These are phyloP conservation scores for Blera fallax DNA, from an alignment of 2,888 invertebrate genomes.

Conservation along the genomic window DNA sequence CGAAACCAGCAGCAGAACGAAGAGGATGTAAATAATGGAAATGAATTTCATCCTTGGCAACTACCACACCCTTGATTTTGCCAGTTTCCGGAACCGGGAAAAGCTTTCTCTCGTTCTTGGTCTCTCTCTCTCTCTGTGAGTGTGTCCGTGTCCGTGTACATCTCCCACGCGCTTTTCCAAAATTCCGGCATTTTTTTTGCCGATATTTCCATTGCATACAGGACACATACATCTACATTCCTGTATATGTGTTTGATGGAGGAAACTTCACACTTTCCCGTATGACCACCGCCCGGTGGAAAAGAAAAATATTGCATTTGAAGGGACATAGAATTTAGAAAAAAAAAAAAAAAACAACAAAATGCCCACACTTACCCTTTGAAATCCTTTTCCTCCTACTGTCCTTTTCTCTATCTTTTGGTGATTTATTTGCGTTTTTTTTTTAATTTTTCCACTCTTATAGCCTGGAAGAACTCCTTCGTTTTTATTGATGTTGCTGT, in stretches of 20 bases:
- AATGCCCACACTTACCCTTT: conserved; percentile 25
- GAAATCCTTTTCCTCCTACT: not conserved
- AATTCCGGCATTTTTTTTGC: conserved; percentile 54
- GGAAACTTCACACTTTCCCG: not conserved
- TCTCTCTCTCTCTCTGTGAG: not conserved
- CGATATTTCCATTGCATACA: conserved; percentile 24
- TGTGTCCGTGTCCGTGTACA: not conserved
- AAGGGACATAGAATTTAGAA: not conserved
- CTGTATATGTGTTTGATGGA: not conserved
- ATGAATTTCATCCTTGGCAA: conserved; percentile 58
- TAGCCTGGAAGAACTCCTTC: conserved; percentile 41
- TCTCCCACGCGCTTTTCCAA: conserved; percentile 43
- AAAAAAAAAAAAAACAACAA: not conserved
- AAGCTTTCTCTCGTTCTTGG: conserved; percentile 33
- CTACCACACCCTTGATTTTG: conserved; percentile 67
- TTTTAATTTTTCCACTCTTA: conserved; percentile 13
- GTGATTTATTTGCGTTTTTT: not conserved
- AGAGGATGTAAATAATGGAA: conserved; percentile 59
- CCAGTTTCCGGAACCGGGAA: conserved; percentile 63
- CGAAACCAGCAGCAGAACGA: not conserved
- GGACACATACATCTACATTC: not conserved
- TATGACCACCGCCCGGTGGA: conserved; percentile 56
- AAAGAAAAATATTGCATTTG: conserved; percentile 27
- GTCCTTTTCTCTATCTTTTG: not conserved
- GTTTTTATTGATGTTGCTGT: conserved; percentile 17